Base-by-base conservation (phyloP, 2,888 invertebrate genomes). In the Pammene aurita region DNA sequence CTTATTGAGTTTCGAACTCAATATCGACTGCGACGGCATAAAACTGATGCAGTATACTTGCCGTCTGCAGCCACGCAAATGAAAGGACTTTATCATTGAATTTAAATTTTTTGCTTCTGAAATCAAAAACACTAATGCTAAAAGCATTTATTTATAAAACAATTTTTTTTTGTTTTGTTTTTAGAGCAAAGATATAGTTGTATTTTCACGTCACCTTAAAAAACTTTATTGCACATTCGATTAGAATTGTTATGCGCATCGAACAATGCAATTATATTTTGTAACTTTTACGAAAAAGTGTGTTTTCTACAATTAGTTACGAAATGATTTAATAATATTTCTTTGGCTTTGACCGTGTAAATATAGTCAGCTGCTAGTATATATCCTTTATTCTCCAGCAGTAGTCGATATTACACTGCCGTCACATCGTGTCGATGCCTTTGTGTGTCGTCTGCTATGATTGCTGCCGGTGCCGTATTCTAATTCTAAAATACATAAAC, bases 1-100 rank as follows among this genome's bases (percentile, higher is more conserved):
- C 64, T 69, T 69, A 69, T 69, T 69, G 64, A 69, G 68, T 69
- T 69, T 52, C 16, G 64, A 69, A 69, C 58, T 64, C 68, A 64
- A 69, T 69, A 69, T 69, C 64, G 64, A 64, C 64, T 48, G 52
- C 35, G 52, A 16, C 34, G 16, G 50, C 38, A 62, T 62, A 52
- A 62, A 62, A 62, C 62, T 62, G 62, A 62, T 50, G 62, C 62
- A 50, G 50, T 62, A 52, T 50, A 50, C 41, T 52, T 50, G 50
- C 38, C n/a, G 62, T 50, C 62, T 62, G 52, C 50, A 61, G 58
- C 26, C 46, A 18, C 38, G 50, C 61, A 61, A 61, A 61, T 61
- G 61, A 38, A 61, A 38, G 38, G 14, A 16, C 14, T 50, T n/a
- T 61, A 38, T 60, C 38, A 18, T 60, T 48, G 38, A 18, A 41